phyloP scores from a whole-genome alignment of 2,797 vertebrate genomes.

The Clarias pachynema region DNA sequence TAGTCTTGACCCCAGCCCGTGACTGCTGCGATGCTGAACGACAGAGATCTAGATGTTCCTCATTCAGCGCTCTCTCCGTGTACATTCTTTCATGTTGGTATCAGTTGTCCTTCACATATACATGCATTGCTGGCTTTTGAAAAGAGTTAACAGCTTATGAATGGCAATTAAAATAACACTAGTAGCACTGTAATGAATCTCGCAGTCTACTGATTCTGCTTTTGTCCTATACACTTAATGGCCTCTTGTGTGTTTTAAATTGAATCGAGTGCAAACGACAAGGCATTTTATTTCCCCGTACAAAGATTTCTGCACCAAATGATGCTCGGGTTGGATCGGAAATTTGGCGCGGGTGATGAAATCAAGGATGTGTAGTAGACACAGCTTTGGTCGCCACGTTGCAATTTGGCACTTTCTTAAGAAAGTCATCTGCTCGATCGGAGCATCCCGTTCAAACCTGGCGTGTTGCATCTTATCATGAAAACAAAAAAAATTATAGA shows the following conservation, averaged over 20 bases:
- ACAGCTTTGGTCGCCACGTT: background rate
- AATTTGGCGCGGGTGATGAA: background rate
- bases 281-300: background rate
- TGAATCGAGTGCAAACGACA: conserved; percentile 17
- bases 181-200: background rate
- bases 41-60: conserved; percentile 39
- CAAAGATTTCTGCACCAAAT: background rate
- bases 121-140: background rate
- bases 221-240: conserved; percentile 14
- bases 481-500: conserved; percentile 23
- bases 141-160: conserved; percentile 31
- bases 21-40: conserved; percentile 33
- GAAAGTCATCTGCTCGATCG: background rate
- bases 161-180: conserved; percentile 26
- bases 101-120: conserved; percentile 32
- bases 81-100: conserved; percentile 40
- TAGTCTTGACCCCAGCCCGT: conserved; percentile 46
- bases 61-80: conserved; percentile 14
- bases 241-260: background rate
- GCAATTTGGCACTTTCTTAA: background rate
- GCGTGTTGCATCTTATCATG: background rate
- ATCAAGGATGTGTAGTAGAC: background rate
- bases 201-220: conserved; percentile 1
- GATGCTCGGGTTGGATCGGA: background rate
- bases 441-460: background rate